Evolutionary conservation across 2,113 vertebrate species (phyloP).

Genomic region (Brienomyrus brachyistius): DNA sequence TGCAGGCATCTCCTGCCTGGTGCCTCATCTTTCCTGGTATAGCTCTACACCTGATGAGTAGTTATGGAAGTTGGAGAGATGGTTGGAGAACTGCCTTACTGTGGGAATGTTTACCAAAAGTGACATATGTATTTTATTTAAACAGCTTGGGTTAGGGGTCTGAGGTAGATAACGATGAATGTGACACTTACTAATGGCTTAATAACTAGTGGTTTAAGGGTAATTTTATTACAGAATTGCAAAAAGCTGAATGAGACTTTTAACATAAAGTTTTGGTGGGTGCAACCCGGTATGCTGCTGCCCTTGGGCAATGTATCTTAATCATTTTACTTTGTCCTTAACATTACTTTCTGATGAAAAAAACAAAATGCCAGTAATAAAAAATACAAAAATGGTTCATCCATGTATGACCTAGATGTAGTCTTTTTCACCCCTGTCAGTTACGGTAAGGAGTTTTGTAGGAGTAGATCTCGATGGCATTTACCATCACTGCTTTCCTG

Average conservation of each 20-base stretch:
- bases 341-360: background rate
- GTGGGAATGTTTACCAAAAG: background rate
- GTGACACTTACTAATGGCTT: background rate
- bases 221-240: background rate
- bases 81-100: background rate
- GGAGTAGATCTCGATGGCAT: slow-evolving; percentile 38
- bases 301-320: background rate
- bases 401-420: background rate
- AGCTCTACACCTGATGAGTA: background rate
- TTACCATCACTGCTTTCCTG: background rate
- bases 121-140: background rate
- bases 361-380: background rate
- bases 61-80: background rate
- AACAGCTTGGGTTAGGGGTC: background rate
- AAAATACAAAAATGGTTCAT: background rate
- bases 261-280: background rate
- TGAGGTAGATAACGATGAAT: background rate
- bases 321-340: background rate
- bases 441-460: background rate
- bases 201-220: background rate
- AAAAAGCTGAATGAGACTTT: background rate
- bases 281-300: background rate
- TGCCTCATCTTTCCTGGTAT: background rate
- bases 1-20: background rate
- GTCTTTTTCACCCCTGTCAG: background rate